Evolutionary conservation across 2,888 invertebrate genomes (phyloP).

Genomic region (Liposcelis brunnea): DNA sequence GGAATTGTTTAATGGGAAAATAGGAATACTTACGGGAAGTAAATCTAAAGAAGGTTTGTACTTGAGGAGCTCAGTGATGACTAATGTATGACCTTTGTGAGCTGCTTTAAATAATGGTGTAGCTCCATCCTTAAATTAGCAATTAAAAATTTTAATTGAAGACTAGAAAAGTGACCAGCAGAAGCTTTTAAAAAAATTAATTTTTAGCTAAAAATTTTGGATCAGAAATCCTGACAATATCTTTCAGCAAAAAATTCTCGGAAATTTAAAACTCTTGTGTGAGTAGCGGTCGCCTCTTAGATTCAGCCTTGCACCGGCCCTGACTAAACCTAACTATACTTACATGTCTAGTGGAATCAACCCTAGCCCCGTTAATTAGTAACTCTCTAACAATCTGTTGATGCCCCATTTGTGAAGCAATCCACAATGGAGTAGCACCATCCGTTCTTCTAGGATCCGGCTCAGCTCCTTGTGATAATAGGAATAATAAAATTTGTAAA

Average conservation of each 20-base stretch:
- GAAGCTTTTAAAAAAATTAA: conserved; percentile 1
- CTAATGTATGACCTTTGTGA: conserved; percentile 82
- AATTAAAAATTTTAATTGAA: no score
- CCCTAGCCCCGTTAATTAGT: conserved; percentile 57
- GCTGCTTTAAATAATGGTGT: conserved; percentile 88
- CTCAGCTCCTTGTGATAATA: conserved; percentile 54
- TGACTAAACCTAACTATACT: conserved; percentile 21
- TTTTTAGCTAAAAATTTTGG: conserved; percentile 11
- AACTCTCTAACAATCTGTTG: conserved; percentile 60
- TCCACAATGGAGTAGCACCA: conserved; percentile 82
- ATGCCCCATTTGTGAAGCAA: conserved; percentile 90
- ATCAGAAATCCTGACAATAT: neutral
- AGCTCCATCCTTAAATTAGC: conserved; percentile 61
- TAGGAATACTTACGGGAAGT: conserved; percentile 45
- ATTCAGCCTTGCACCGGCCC: no score
- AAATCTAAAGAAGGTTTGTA: conserved; percentile 65
- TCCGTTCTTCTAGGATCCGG: conserved; percentile 61
- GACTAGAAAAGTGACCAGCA: conserved; percentile 12
- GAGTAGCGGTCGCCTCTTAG: no score
- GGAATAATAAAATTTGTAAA: conserved; percentile 52
- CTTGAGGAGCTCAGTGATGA: conserved; percentile 66
- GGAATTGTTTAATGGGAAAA: neutral
- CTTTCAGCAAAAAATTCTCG: no score
- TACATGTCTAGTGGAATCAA: conserved; percentile 67
- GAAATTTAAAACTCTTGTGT: no score